Evolutionary conservation across 2,888 invertebrate species (phyloP).

Genomic region (Tenthredo distinguenda): DNA sequence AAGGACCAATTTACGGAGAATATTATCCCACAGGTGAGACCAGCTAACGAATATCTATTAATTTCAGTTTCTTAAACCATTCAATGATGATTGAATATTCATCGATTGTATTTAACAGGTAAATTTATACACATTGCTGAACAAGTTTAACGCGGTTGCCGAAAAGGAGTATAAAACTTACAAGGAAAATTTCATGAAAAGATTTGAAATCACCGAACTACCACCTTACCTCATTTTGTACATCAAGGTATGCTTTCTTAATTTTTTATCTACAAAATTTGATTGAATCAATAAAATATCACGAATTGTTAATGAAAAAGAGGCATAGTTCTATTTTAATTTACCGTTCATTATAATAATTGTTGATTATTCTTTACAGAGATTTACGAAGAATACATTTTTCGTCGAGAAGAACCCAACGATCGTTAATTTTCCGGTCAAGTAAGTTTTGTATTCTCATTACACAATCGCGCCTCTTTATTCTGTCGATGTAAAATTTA

Average conservation of each 20-base stretch:
- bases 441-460: slow-evolving; percentile 83
- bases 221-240: slow-evolving; percentile 97
- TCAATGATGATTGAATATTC: neutral
- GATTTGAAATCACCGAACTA: slow-evolving; percentile 96
- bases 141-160: slow-evolving; percentile 96
- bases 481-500: neutral
- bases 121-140: slow-evolving; percentile 94
- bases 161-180: slow-evolving; percentile 99
- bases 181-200: slow-evolving; percentile 98
- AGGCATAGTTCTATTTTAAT: neutral
- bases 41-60: neutral
- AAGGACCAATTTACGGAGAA: slow-evolving; percentile 99
- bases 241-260: slow-evolving; percentile 84
- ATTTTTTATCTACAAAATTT: neutral
- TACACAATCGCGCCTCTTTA: neutral
- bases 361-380: slow-evolving; percentile 76
- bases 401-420: slow-evolving; percentile 99
- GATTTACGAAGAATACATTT: slow-evolving; percentile 99
- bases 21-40: slow-evolving; percentile 96
- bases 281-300: neutral
- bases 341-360: slow-evolving; percentile 27
- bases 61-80: neutral
- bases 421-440: slow-evolving; percentile 99
- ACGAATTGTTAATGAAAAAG: neutral
- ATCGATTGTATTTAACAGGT: slow-evolving; percentile 81